Evolutionary conservation across 2,888 invertebrate species (phyloP).

Genomic region (Mantis religiosa): DNA sequence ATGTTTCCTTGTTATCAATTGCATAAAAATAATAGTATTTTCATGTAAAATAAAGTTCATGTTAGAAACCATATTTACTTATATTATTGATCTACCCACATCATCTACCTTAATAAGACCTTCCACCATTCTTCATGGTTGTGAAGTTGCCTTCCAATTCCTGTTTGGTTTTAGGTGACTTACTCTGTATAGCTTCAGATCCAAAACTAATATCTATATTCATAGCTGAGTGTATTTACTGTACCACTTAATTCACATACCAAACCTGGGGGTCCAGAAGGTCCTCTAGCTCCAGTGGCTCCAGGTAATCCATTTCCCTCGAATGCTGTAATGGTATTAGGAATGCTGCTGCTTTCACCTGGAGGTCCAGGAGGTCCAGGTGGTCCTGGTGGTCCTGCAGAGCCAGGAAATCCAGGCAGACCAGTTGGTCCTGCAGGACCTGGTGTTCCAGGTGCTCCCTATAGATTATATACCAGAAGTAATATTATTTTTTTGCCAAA

Average conservation of each 20-base stretch:
- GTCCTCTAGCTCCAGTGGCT: slow-evolving; percentile 51
- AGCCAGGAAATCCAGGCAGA: slow-evolving; percentile 42
- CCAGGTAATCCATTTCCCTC: slow-evolving; percentile 44
- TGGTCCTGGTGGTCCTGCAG: slow-evolving; percentile 45
- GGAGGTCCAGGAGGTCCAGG: slow-evolving; percentile 48
- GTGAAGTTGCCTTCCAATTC: too few relatives aligned
- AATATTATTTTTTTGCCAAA: too few relatives aligned
- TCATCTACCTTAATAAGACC: too few relatives aligned
- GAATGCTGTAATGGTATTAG: slow-evolving; percentile 19
- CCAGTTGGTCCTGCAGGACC: slow-evolving; percentile 47
- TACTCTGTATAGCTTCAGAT: too few relatives aligned
- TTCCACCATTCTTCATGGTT: too few relatives aligned
- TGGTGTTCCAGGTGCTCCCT: slow-evolving; percentile 42
- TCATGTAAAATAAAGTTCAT: too few relatives aligned
- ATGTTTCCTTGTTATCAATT: too few relatives aligned
- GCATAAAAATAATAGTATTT: too few relatives aligned
- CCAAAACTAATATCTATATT: too few relatives aligned
- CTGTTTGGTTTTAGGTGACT: too few relatives aligned
- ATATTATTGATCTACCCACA: too few relatives aligned
- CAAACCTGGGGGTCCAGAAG: slow-evolving; percentile 53
- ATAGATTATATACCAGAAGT: not conserved
- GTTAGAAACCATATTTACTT: too few relatives aligned
- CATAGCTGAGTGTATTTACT: not conserved
- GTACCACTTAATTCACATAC: slow-evolving; percentile 40
- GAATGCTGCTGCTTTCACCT: slow-evolving; percentile 36